Conservation (phyloP, 2,888 invertebrate species). For the Eudasyphora cyanicolor region DNA sequence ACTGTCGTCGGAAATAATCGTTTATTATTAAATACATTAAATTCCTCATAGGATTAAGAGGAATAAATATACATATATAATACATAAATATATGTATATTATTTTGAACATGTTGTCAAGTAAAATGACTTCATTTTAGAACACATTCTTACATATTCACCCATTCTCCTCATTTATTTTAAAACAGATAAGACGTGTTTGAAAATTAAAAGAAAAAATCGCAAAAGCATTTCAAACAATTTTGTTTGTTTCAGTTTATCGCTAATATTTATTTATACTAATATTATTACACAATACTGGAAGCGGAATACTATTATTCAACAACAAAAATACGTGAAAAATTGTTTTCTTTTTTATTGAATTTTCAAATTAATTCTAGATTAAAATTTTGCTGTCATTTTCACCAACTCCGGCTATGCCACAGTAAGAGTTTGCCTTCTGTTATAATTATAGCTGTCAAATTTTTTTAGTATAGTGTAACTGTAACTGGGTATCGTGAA, state of each 20-base stretch:
- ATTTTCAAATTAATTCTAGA: too few relatives aligned
- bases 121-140: neutral
- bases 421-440: too few relatives aligned
- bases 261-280: conserved; percentile 5
- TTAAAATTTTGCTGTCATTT: too few relatives aligned
- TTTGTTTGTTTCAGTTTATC: conserved; percentile 1
- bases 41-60: too few relatives aligned
- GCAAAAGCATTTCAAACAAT: neutral
- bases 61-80: neutral
- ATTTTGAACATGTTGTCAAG: neutral
- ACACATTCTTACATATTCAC: neutral
- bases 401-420: too few relatives aligned
- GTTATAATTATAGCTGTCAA: too few relatives aligned
- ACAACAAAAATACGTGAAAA: neutral
- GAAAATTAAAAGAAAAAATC: conserved; percentile 1
- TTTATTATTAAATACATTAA: too few relatives aligned
- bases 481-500: too few relatives aligned
- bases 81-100: too few relatives aligned
- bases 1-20: too few relatives aligned
- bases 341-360: too few relatives aligned
- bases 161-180: neutral
- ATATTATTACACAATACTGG: conserved; percentile 4
- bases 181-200: neutral
- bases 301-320: neutral
- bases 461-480: too few relatives aligned